Percentiles rank a stretch among this genome's conserved stretches.
These are phyloP conservation scores for Caerostris darwini DNA, from an alignment of 1,140 invertebrate genomes.

Conservation along the genomic window DNA sequence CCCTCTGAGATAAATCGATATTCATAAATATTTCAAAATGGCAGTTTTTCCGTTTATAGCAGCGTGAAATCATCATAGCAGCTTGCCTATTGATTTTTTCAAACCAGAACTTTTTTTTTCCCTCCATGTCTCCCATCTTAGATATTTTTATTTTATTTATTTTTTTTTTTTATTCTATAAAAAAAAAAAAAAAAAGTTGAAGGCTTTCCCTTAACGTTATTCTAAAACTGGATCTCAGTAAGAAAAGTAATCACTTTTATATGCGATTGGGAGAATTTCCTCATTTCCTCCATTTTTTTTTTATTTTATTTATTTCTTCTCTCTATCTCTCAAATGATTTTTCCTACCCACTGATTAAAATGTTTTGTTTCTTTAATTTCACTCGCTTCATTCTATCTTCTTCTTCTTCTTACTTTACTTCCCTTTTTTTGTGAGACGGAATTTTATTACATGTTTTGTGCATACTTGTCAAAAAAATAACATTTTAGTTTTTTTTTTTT, in stretches of 20 bases:
- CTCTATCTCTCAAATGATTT: conserved; percentile 39
- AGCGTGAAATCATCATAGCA: conserved; percentile 60
- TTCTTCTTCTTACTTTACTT: neutral
- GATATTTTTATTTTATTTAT: neutral
- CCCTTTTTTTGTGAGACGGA: neutral
- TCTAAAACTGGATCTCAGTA: conserved; percentile 30
- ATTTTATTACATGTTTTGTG: conserved; percentile 27
- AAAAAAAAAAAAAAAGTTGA: neutral
- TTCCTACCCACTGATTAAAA: conserved; percentile 64
- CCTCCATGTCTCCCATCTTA: neutral
- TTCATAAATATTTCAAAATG: conserved; percentile 72
- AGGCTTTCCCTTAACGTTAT: neutral
- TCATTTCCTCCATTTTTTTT: neutral
- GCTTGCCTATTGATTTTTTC: conserved; percentile 65
- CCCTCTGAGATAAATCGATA: conserved; percentile 61
- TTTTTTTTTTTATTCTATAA: neutral
- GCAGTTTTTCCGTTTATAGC: conserved; percentile 36
- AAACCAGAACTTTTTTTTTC: conserved; percentile 32
- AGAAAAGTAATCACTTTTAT: conserved; percentile 71
- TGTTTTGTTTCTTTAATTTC: conserved; percentile 72
- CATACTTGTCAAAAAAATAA: neutral
- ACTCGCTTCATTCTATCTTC: neutral
- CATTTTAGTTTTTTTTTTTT: neutral
- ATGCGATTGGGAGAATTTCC: conserved; percentile 26
- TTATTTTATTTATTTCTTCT: conserved; percentile 1